phyloP scores from a whole-genome alignment of 2,797 vertebrate genomes.

The Characodon lateralis region DNA sequence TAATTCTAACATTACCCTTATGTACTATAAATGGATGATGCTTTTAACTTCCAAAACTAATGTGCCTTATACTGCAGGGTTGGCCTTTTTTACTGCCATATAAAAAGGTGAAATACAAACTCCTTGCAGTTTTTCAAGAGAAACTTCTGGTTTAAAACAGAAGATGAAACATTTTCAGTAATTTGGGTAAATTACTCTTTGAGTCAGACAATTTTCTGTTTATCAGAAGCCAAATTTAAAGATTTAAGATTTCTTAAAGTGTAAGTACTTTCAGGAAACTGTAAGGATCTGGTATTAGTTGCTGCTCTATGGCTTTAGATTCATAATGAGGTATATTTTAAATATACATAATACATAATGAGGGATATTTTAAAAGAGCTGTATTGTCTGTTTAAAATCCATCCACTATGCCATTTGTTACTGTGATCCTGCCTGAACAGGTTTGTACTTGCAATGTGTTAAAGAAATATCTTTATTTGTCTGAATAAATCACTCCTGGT shows the following conservation, averaged over 20 bases:
- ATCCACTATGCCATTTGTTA: slow-evolving; percentile 31
- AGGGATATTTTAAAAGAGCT: neutral
- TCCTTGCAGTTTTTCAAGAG: neutral
- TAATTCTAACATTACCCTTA: slow-evolving; percentile 36
- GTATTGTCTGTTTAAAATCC: slow-evolving; percentile 12
- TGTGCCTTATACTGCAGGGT: slow-evolving; percentile 70
- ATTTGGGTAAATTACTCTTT: neutral
- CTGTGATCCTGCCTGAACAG: slow-evolving; percentile 44
- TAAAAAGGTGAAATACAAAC: too few species aligned
- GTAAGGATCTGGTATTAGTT: neutral
- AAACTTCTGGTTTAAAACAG: neutral
- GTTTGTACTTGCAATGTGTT: slow-evolving; percentile 28
- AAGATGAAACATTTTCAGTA: neutral
- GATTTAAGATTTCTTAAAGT: neutral
- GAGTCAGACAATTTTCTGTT: neutral
- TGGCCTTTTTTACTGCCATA: slow-evolving; percentile 15
- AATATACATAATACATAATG: too few species aligned
- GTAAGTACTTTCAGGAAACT: neutral
- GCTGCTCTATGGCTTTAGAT: neutral
- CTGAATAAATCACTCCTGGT: slow-evolving; percentile 61
- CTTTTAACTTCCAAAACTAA: slow-evolving; percentile 58
- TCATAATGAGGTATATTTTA: too few species aligned
- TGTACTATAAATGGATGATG: slow-evolving; percentile 61
- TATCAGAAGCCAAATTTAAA: neutral
- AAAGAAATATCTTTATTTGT: slow-evolving; percentile 36